Percentiles rank a stretch among this genome's conserved stretches.
Evolutionary conservation across 23 tunicate species (phyloP).

Genomic region (Styela plicata): DNA sequence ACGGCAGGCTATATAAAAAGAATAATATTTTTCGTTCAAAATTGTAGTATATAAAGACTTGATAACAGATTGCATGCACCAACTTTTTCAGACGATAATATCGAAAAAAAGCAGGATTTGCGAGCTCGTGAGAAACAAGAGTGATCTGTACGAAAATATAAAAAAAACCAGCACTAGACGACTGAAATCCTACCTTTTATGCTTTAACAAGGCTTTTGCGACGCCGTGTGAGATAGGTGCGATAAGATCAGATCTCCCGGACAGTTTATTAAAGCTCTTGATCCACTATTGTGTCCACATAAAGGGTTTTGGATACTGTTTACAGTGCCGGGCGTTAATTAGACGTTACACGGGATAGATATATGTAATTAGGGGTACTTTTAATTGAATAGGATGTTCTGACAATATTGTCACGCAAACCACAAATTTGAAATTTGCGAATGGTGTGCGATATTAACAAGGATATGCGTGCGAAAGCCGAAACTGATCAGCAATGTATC

Average conservation of each 20-base stretch:
- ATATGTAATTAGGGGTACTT: background rate
- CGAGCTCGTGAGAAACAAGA: background rate
- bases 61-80: no score
- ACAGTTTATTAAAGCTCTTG: background rate
- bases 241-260: constrained; percentile 27
- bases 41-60: no score
- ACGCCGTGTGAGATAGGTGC: constrained; percentile 10
- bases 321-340: background rate
- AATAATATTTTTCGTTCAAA: no score
- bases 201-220: background rate
- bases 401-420: background rate
- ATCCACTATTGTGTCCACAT: background rate
- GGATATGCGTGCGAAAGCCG: background rate
- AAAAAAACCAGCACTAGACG: background rate
- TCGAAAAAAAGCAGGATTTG: no score
- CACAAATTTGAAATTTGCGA: background rate
- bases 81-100: no score
- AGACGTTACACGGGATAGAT: background rate
- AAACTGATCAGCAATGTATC: background rate
- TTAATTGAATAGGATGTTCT: background rate
- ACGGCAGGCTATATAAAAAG: no score
- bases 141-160: background rate
- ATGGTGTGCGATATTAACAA: background rate
- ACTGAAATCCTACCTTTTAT: background rate
- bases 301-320: background rate